Evolutionary conservation across 2,113 vertebrate genomes (phyloP).

Genomic region (Trochalopteron elliotii): DNA sequence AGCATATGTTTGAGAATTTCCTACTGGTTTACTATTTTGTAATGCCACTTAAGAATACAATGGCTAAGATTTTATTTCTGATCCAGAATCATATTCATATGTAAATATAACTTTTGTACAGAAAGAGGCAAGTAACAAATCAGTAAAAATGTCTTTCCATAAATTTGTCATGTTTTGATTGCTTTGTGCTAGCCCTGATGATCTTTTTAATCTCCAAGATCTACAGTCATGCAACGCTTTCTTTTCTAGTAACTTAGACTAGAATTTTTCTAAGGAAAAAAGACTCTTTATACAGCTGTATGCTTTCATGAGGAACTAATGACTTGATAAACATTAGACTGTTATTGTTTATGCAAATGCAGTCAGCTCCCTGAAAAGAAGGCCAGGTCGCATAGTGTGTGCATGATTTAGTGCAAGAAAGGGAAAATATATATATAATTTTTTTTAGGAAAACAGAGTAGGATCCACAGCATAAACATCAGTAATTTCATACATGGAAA

Average conservation of each 20-base stretch:
- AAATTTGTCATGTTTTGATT: neutral
- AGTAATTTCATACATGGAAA: neutral
- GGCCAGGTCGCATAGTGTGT: neutral
- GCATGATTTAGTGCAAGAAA: neutral
- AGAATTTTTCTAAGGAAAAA: neutral
- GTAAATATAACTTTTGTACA: neutral
- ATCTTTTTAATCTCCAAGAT: conserved; percentile 16
- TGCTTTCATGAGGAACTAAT: conserved; percentile 55
- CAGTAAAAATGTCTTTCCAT: neutral
- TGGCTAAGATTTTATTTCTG: neutral
- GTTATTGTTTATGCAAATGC: conserved; percentile 56
- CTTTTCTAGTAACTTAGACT: conserved; percentile 22
- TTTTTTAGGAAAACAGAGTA: neutral
- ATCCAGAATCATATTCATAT: neutral
- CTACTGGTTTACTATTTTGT: neutral
- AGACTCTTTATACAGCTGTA: conserved; percentile 1
- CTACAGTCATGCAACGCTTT: neutral
- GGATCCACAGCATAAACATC: neutral
- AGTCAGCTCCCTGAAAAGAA: conserved; percentile 13
- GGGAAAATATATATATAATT: neutral
- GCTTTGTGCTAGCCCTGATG: neutral
- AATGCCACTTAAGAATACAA: neutral
- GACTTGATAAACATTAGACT: conserved; percentile 34
- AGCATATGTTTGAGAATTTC: neutral
- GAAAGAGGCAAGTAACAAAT: neutral